A percentile compares a stretch with the other conserved stretches of the same genome.
Evolutionary conservation across 1,140 invertebrate species (phyloP).

Genomic region (Drosophila pandora): DNA sequence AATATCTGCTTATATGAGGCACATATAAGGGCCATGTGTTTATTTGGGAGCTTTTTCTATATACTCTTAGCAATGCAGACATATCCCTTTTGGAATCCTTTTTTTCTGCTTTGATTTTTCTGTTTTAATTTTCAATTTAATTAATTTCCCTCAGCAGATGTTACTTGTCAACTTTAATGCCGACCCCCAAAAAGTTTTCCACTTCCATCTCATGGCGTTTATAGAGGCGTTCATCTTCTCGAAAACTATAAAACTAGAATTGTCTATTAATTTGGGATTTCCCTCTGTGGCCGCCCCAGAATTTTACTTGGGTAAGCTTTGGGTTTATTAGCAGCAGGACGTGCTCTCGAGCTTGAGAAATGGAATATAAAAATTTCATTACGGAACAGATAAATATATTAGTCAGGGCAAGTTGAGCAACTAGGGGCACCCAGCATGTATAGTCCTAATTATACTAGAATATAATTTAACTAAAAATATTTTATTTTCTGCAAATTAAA

Average conservation of each 20-base stretch:
- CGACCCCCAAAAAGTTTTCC: not conserved
- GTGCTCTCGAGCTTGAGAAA: not conserved
- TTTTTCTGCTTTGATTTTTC: constrained; percentile 23
- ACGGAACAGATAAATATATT: not conserved
- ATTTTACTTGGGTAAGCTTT: not conserved
- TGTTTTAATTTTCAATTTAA: constrained; percentile 49
- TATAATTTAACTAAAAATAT: not conserved
- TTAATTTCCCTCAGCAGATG: constrained; percentile 44
- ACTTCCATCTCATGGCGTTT: not conserved
- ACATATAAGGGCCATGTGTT: constrained; percentile 25
- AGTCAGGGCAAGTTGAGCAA: too few relatives aligned
- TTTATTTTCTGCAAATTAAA: not conserved
- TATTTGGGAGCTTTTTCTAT: constrained; percentile 7
- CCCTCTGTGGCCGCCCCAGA: not conserved
- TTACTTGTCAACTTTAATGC: constrained; percentile 14
- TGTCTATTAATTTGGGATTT: constrained; percentile 15
- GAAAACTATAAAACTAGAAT: constrained; percentile 8
- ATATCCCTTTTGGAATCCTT: constrained; percentile 8
- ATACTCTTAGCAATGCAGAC: constrained; percentile 18
- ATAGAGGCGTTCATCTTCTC: not conserved
- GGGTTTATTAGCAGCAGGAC: not conserved
- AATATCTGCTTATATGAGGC: constrained; percentile 11
- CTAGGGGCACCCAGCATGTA: too few relatives aligned
- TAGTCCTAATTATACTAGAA: too few relatives aligned
- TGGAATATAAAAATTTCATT: too few relatives aligned